A percentile compares a stretch with the other conserved stretches of the same genome.
These are phyloP conservation scores for Dicrostonyx torquatus DNA, from an alignment of 2,797 vertebrate species.

Conservation along the genomic window DNA sequence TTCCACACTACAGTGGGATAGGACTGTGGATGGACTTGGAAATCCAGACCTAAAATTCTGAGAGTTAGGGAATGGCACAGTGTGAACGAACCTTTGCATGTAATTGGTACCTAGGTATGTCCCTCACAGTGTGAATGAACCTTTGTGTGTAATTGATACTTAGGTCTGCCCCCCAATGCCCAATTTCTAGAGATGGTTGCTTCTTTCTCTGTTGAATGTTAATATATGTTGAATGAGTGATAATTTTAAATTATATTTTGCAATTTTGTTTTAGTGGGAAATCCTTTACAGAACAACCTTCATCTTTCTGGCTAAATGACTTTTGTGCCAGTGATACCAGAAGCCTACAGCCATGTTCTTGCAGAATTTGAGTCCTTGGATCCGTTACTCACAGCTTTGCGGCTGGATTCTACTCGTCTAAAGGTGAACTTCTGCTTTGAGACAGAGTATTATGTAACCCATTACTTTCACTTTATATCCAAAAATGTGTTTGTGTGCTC, in stretches of 20 bases:
- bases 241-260: constrained; percentile 59
- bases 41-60: background rate
- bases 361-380: constrained; percentile 95
- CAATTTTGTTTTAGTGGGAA: constrained; percentile 67
- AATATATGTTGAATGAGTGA: background rate
- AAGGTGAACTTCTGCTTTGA: constrained; percentile 88
- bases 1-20: background rate
- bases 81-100: background rate
- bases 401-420: constrained; percentile 94
- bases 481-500: background rate
- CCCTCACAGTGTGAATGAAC: background rate
- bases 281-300: background rate
- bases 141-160: background rate
- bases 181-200: background rate
- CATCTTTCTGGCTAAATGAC: constrained; percentile 84
- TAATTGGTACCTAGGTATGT: background rate
- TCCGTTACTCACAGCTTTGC: constrained; percentile 93
- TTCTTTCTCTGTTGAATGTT: background rate
- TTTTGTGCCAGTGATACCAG: constrained; percentile 88
- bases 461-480: background rate
- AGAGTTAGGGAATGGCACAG: background rate
- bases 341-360: constrained; percentile 92
- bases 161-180: background rate
- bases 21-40: background rate
- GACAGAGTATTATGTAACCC: background rate